Conservation (phyloP, 2,888 invertebrate species). For the Hoplodrina blanda region DNA sequence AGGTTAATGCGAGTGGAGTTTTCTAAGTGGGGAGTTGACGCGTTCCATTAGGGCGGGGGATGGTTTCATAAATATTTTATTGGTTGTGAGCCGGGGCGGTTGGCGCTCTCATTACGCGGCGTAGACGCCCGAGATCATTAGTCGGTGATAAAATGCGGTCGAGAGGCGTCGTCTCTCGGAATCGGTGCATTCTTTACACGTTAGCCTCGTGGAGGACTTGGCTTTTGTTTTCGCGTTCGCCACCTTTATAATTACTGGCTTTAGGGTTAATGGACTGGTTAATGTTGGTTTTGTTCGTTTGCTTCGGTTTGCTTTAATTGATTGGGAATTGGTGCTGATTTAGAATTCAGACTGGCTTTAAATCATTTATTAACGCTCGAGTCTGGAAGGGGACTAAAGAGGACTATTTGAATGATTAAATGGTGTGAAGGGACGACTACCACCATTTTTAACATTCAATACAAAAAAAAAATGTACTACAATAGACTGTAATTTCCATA, state of each 20-base stretch:
- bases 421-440: not conserved
- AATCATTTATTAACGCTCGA: slow-evolving; percentile 43
- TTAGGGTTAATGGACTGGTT: slow-evolving; percentile 70
- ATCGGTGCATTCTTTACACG: slow-evolving; percentile 79
- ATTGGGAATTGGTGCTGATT: slow-evolving; percentile 60
- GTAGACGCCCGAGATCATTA: slow-evolving; percentile 83
- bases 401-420: not conserved
- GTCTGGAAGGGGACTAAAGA: not conserved
- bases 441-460: not conserved
- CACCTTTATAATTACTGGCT: slow-evolving; percentile 75
- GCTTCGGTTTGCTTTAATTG: slow-evolving; percentile 64
- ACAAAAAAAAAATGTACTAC: not conserved
- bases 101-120: slow-evolving; percentile 83
- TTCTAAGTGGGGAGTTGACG: slow-evolving; percentile 78
- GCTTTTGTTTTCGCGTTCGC: slow-evolving; percentile 77
- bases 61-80: slow-evolving; percentile 89
- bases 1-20: slow-evolving; percentile 74
- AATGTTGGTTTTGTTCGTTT: slow-evolving; percentile 66
- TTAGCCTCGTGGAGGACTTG: slow-evolving; percentile 64
- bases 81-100: slow-evolving; percentile 80
- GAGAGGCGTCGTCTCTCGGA: slow-evolving; percentile 68
- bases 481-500: not conserved
- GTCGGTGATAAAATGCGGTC: slow-evolving; percentile 87
- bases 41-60: slow-evolving; percentile 83
- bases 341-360: slow-evolving; percentile 56